A percentile compares a stretch with the other conserved stretches of the same genome.
phyloP scores from a whole-genome alignment of 2,888 invertebrate species.

The Slavum lentiscoides region DNA sequence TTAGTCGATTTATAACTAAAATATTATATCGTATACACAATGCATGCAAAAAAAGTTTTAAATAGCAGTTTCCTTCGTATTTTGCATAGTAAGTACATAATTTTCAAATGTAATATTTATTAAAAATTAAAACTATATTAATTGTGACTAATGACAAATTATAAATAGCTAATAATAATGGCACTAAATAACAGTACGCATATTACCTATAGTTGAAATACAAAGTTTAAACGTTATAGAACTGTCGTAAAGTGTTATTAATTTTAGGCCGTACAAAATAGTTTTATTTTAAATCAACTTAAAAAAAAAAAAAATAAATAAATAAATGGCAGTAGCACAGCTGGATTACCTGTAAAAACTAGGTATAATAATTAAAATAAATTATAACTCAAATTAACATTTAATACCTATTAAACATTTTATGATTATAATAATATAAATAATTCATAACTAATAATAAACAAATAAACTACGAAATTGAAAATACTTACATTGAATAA shows the following conservation, averaged over 20 bases:
- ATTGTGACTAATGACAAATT: neutral
- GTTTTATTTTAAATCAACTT: conserved; percentile 16
- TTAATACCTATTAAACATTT: neutral
- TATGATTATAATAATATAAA: conserved; percentile 1
- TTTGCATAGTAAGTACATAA: neutral
- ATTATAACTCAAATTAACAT: conserved; percentile 18
- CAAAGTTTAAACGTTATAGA: neutral
- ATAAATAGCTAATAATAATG: conserved; percentile 8
- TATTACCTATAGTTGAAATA: neutral
- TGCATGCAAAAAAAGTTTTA: neutral
- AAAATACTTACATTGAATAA: conserved; percentile 3
- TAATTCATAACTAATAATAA: conserved; percentile 7
- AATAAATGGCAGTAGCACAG: conserved; percentile 48
- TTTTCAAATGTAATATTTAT: neutral
- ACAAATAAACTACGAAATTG: neutral
- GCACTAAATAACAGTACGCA: conserved; percentile 1
- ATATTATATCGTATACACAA: conserved; percentile 6
- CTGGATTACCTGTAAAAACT: conserved; percentile 51
- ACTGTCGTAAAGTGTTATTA: neutral
- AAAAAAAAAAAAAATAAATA: conserved; percentile 13
- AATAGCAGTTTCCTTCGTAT: neutral
- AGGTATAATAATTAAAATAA: conserved; percentile 37
- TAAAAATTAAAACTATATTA: neutral
- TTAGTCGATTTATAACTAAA: neutral
- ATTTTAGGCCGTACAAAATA: conserved; percentile 31